Percentiles rank a stretch among this genome's conserved stretches.
phyloP scores from a whole-genome alignment of 2,797 vertebrate genomes.

The Danio albolineatus region DNA sequence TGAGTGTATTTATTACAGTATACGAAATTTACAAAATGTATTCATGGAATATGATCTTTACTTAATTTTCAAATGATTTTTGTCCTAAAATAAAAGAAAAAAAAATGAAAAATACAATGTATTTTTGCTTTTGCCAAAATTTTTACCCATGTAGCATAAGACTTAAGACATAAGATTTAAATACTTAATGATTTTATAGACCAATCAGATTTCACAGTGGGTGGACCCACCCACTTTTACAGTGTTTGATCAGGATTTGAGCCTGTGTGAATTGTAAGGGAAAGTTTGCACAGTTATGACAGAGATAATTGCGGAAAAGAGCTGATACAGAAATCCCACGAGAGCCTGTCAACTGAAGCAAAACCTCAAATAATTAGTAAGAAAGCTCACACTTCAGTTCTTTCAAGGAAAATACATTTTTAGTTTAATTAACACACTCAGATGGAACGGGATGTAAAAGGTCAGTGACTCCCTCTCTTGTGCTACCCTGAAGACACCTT shows the following conservation, averaged over 20 bases:
- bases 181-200: too few species aligned
- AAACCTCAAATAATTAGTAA: conserved; percentile 32
- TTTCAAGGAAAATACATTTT: not conserved
- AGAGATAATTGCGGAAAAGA: not conserved
- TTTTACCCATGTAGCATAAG: too few species aligned
- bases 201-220: not conserved
- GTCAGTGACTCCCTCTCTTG: conserved; percentile 14
- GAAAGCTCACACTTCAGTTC: conserved; percentile 27
- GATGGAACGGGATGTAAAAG: conserved; percentile 17
- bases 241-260: not conserved
- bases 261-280: not conserved
- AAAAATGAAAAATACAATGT: too few species aligned
- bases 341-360: conserved; percentile 8
- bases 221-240: not conserved
- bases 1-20: too few species aligned
- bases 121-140: too few species aligned
- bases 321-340: conserved; percentile 8
- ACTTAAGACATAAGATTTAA: too few species aligned
- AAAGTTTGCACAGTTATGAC: not conserved
- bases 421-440: conserved; percentile 32
- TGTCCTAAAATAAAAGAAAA: too few species aligned
- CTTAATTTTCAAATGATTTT: too few species aligned
- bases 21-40: too few species aligned
- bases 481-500: conserved; percentile 2
- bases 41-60: too few species aligned